Evolutionary conservation across 2,888 invertebrate species (phyloP), one percentile per base, ranked within the genome.

Genomic region (Ochropacha duplaris): DNA sequence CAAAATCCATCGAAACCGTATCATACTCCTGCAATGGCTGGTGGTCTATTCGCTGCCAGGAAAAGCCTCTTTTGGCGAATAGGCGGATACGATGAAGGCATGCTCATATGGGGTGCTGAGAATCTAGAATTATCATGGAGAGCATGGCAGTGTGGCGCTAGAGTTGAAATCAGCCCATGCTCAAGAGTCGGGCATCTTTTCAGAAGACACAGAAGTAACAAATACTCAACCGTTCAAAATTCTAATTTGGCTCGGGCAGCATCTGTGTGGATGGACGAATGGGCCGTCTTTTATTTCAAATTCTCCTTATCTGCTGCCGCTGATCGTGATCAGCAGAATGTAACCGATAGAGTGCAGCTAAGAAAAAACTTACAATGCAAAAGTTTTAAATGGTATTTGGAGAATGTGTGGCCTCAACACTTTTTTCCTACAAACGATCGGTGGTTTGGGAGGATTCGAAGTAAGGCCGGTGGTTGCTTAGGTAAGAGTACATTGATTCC

Each of bases 191-290:
- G 98, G 0, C 99, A 99, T 83, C 94, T 99, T 24, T 99, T 99
- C 79, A 94, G 98, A 54, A 96, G 97, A 84, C 96, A 96, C 50
- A 98, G 99, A 1, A 99, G 99, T 0, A 99, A 99, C 81, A 96
- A 97, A 1, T 99, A 99, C 88, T 97, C 97, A 0, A 99, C 99
- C 0, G 96, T 98, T n/a, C 93, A 99, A 1, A 96, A 97, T 69
- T 94, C 96, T 0, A 99, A 99, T 90, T 93, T 99, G 36, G 98
- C 98, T 0, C 93, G 99, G 59, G 98, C 98, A 0, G 99, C 99
- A 0, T 94, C 97, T 2, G 99, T 99, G 0, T 99, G 99, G 99
- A 97, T 99, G 97, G 99, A 99, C 80, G 97, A 99, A 57, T 99
- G 99, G 97, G 96, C 97, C 12, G 96, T 97, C 62, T 98, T 98